These are phyloP conservation scores for Heliconius ismenius DNA, from an alignment of 2,888 invertebrate genomes.

Conservation along the genomic window DNA sequence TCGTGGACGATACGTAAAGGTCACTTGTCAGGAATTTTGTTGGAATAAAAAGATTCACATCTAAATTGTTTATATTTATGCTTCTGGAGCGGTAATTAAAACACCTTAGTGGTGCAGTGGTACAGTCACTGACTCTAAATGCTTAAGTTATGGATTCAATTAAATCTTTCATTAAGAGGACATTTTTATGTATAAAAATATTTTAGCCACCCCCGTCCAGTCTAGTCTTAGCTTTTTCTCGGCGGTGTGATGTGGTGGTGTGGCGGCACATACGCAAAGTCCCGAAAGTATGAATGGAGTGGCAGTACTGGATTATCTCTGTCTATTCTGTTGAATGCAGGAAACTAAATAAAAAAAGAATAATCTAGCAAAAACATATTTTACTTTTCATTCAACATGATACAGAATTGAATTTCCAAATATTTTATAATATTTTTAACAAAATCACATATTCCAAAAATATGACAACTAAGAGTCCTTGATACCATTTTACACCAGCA, in stretches of 20 bases:
- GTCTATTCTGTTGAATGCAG: too few species aligned
- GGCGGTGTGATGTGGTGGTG: too few species aligned
- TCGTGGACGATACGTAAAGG: slow-evolving; percentile 15
- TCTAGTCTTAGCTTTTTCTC: too few species aligned
- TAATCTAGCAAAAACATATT: background rate
- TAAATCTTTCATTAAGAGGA: background rate
- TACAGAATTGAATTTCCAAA: background rate
- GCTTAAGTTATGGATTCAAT: background rate
- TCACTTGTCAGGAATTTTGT: slow-evolving; percentile 24
- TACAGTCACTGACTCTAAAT: background rate
- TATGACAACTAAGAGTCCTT: background rate
- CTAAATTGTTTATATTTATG: slow-evolving; percentile 22
- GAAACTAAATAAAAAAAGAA: too few species aligned
- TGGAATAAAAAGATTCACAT: slow-evolving; percentile 26
- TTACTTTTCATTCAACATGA: background rate
- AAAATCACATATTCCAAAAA: background rate
- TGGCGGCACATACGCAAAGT: too few species aligned
- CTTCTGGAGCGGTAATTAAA: slow-evolving; percentile 5
- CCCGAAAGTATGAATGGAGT: too few species aligned
- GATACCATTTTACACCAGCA: slow-evolving; percentile 3
- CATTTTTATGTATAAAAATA: too few species aligned
- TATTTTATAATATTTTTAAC: background rate
- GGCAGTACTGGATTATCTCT: too few species aligned
- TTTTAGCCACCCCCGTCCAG: too few species aligned
- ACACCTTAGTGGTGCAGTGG: background rate